Evolutionary conservation across 2,113 vertebrate species (phyloP).

Genomic region (Struthio camelus): DNA sequence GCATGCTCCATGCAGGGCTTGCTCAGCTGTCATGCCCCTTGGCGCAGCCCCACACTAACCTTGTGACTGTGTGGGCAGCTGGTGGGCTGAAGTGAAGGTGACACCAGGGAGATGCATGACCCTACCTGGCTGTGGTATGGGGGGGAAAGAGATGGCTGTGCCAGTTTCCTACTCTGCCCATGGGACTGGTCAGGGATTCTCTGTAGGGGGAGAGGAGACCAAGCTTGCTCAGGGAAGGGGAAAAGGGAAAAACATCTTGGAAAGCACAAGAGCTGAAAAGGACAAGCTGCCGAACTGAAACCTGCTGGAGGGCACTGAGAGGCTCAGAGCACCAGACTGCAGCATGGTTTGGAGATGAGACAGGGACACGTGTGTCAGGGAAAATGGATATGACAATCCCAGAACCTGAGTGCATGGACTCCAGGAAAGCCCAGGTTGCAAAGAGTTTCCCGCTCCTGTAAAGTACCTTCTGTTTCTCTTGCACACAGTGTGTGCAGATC

Average conservation of each 20-base stretch:
- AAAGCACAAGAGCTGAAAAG: neutral
- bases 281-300: neutral
- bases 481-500: neutral
- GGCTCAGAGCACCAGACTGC: neutral
- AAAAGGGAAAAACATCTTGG: neutral
- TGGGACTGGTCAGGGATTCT: neutral
- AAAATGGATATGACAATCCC: neutral
- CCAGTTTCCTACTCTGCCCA: neutral
- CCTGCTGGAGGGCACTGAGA: neutral
- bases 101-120: neutral
- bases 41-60: no score
- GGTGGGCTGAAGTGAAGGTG: neutral
- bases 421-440: neutral
- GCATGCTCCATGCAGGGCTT: neutral
- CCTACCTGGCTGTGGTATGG: rapidly evolving
- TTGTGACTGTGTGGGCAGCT: neutral
- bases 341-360: neutral
- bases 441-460: neutral
- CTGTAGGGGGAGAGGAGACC: neutral
- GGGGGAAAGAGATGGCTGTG: neutral
- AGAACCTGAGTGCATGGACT: neutral
- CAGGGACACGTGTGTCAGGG: neutral
- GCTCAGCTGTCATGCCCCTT: neutral
- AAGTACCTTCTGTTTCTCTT: neutral
- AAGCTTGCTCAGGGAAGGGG: neutral